phyloP scores from a whole-genome alignment of 2,113 vertebrate genomes.

The Pollimyrus isidori region DNA sequence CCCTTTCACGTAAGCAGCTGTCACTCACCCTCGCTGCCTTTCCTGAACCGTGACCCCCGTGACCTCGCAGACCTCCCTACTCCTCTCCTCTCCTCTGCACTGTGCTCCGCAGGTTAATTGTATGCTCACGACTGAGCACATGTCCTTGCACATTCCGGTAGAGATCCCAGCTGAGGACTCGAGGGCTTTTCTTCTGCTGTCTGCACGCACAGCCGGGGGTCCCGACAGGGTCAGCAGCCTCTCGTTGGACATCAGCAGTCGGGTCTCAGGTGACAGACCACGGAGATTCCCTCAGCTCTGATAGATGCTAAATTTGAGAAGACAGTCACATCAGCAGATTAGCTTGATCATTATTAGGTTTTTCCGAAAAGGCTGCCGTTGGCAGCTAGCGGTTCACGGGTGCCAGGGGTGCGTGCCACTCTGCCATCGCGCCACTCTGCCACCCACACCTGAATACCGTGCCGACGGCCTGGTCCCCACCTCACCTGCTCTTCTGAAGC shows the following conservation, averaged over 20 bases:
- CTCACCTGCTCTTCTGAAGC: constrained; percentile 27
- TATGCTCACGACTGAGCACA: neutral
- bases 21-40: neutral
- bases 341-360: constrained; percentile 35
- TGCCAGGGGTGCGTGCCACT: neutral
- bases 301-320: constrained; percentile 32
- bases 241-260: neutral
- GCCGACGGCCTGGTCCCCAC: neutral
- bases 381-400: neutral
- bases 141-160: neutral
- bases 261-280: neutral
- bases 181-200: neutral
- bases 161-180: neutral
- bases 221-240: neutral
- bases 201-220: neutral
- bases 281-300: constrained; percentile 19
- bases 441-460: neutral
- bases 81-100: neutral
- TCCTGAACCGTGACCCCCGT: neutral
- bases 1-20: neutral
- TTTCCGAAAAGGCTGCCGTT: neutral
- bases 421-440: neutral
- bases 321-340: constrained; percentile 29
- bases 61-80: neutral
- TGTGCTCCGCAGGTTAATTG: neutral